Percentiles rank a stretch among this genome's conserved stretches.
These are phyloP conservation scores for Gastrophryne carolinensis DNA, from an alignment of 2,797 vertebrate species.

Conservation along the genomic window DNA sequence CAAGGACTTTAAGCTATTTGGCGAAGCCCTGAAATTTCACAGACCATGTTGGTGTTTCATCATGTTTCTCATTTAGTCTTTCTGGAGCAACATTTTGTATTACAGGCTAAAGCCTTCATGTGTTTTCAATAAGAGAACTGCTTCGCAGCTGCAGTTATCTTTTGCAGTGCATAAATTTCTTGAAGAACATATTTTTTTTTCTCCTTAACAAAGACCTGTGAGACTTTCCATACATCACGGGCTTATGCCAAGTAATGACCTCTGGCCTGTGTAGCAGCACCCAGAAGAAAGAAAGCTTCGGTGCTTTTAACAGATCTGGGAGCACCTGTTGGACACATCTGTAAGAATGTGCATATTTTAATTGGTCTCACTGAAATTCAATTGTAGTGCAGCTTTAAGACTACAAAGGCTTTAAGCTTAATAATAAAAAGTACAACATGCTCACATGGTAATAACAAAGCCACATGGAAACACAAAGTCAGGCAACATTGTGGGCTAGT, in stretches of 20 bases:
- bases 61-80: slow-evolving; percentile 53
- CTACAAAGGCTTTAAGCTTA: slow-evolving; percentile 29
- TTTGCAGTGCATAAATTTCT: slow-evolving; percentile 68
- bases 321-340: slow-evolving; percentile 64
- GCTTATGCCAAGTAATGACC: slow-evolving; percentile 55
- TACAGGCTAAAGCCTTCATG: slow-evolving; percentile 51
- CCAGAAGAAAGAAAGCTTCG: slow-evolving; percentile 50
- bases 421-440: slow-evolving; percentile 28
- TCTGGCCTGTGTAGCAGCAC: slow-evolving; percentile 50
- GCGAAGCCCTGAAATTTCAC: background rate
- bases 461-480: slow-evolving; percentile 20
- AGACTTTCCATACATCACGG: slow-evolving; percentile 57
- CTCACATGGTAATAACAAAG: background rate
- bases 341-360: slow-evolving; percentile 43
- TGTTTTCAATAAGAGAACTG: slow-evolving; percentile 63
- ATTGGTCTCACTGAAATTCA: slow-evolving; percentile 34
- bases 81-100: slow-evolving; percentile 49
- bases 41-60: slow-evolving; percentile 42
- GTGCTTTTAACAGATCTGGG: slow-evolving; percentile 34
- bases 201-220: slow-evolving; percentile 57
- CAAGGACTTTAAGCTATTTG: background rate
- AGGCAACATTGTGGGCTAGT: background rate
- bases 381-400: slow-evolving; percentile 35
- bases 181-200: slow-evolving; percentile 57
- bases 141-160: slow-evolving; percentile 62